Evolutionary conservation across 2,797 vertebrate genomes (phyloP).

Genomic region (Chaetodon trifasciatus): DNA sequence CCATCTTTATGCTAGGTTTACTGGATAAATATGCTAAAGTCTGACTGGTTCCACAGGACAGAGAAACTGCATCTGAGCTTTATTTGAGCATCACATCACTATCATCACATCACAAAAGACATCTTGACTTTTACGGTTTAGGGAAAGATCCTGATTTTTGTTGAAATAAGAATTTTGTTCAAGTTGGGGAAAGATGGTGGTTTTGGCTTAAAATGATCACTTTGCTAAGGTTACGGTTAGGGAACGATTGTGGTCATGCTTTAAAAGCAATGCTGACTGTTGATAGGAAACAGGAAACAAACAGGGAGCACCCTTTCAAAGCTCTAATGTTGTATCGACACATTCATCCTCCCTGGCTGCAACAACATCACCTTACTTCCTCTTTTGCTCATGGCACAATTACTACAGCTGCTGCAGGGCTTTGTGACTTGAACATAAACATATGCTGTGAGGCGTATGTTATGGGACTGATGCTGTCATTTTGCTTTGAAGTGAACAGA

Average conservation of each 20-base stretch:
- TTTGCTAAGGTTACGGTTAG: neutral
- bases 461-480: neutral
- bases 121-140: neutral
- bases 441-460: neutral
- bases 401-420: neutral
- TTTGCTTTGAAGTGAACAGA: neutral
- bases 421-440: neutral
- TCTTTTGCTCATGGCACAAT: neutral
- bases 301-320: neutral
- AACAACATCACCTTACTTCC: neutral
- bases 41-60: neutral
- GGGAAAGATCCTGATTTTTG: neutral
- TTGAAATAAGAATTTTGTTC: too few species aligned
- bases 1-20: neutral
- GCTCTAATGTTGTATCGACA: neutral
- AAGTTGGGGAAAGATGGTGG: neutral
- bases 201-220: neutral
- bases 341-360: neutral
- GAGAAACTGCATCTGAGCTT: conserved; percentile 1
- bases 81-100: neutral
- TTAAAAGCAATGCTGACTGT: neutral
- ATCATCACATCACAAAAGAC: neutral
- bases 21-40: neutral
- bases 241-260: neutral
- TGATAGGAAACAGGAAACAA: neutral